These are phyloP conservation scores for Folsomia manolachei DNA, from an alignment of 2,888 invertebrate species.

Conservation along the genomic window DNA sequence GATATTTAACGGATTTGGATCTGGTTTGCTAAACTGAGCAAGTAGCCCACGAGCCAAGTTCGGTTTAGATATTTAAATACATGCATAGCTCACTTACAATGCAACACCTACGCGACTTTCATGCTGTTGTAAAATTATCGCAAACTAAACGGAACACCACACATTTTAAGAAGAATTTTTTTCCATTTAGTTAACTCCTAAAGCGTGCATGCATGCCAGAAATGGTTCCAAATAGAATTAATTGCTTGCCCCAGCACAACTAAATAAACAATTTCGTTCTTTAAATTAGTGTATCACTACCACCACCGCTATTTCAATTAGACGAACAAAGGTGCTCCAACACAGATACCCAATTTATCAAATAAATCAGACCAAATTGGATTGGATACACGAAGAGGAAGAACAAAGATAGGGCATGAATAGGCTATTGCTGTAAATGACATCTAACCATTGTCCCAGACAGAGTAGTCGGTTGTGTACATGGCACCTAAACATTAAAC, in stretches of 20 bases:
- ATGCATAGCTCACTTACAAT: too few relatives aligned
- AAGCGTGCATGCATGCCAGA: too few relatives aligned
- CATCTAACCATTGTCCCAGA: background rate
- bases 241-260: too few relatives aligned
- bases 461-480: background rate
- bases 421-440: conserved; percentile 2
- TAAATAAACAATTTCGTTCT: too few relatives aligned
- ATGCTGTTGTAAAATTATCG: too few relatives aligned
- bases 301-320: background rate
- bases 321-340: background rate
- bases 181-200: too few relatives aligned
- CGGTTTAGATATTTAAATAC: background rate
- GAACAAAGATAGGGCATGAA: background rate
- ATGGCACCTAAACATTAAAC: background rate
- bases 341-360: conserved; percentile 2
- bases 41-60: background rate
- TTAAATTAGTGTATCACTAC: too few relatives aligned
- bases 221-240: too few relatives aligned
- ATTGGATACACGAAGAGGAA: background rate
- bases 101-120: background rate
- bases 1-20: too few relatives aligned
- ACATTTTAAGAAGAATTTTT: too few relatives aligned
- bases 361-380: conserved; percentile 8
- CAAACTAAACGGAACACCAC: too few relatives aligned
- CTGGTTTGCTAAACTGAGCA: background rate